A percentile compares a stretch with the other conserved stretches of the same genome.
Conservation (phyloP, 2,797 vertebrate species). For the Hoplostethus atlanticus region DNA sequence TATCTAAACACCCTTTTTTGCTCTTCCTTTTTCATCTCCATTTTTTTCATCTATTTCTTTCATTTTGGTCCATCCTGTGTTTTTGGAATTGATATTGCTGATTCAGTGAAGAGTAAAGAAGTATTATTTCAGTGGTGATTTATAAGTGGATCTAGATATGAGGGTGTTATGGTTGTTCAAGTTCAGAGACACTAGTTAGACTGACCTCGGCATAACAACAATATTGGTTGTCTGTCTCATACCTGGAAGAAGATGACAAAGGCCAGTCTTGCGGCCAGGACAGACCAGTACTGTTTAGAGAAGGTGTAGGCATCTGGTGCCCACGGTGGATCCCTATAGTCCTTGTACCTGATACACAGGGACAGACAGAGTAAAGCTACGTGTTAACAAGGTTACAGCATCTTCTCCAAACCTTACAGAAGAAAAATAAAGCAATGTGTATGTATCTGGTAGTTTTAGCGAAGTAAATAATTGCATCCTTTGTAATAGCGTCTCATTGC, state of each 20-base stretch:
- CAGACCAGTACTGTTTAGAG: conserved; percentile 97
- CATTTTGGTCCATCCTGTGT: no score
- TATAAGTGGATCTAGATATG: not conserved
- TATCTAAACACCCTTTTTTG: not conserved
- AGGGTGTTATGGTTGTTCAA: no score
- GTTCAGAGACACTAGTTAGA: not conserved
- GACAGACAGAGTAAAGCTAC: not conserved
- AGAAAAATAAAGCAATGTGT: not conserved
- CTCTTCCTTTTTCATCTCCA: not conserved
- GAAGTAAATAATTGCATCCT: conserved; percentile 11
- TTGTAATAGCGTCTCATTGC: conserved; percentile 34
- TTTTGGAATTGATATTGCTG: no score
- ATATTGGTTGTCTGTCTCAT: conserved; percentile 32
- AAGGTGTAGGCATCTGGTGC: conserved; percentile 90
- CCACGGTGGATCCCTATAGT: conserved; percentile 98
- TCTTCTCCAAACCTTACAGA: not conserved
- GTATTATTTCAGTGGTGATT: no score
- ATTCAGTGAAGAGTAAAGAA: no score
- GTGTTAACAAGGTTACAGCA: not conserved
- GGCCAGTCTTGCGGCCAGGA: conserved; percentile 93
- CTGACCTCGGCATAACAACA: not conserved
- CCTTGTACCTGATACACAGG: conserved; percentile 91
- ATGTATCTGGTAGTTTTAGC: not conserved
- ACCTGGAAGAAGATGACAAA: conserved; percentile 99
- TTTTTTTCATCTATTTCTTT: no score